These are phyloP conservation scores for Arctocebus calabarensis DNA, from an alignment of 2,797 vertebrate species.

Conservation along the genomic window DNA sequence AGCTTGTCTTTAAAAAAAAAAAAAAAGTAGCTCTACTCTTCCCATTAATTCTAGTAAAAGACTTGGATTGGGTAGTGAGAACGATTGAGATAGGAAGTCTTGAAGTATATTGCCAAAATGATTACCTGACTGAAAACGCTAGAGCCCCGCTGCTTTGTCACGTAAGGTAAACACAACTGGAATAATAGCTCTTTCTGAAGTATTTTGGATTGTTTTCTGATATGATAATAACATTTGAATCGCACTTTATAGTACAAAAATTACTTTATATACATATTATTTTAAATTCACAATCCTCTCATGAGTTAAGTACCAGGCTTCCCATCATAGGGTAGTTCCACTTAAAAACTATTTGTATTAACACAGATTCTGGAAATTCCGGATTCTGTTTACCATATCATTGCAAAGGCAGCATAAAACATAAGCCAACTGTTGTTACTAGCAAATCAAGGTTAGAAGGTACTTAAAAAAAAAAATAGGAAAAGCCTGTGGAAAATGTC, in stretches of 20 bases:
- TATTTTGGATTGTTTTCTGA: neutral
- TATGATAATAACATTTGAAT: neutral
- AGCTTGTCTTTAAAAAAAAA: too few relatives aligned
- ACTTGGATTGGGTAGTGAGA: neutral
- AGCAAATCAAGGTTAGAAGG: neutral
- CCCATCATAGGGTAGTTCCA: neutral
- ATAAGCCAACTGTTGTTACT: neutral
- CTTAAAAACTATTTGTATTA: neutral
- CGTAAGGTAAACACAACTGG: neutral
- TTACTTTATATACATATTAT: neutral
- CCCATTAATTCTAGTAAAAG: neutral
- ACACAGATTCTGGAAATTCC: neutral
- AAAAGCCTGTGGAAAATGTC: conserved; percentile 37
- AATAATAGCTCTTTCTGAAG: neutral
- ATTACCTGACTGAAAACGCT: neutral
- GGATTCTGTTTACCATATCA: neutral
- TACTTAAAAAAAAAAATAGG: conserved; percentile 24
- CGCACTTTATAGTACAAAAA: neutral
- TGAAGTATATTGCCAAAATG: conserved; percentile 3
- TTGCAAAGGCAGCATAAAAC: neutral
- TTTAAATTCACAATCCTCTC: neutral
- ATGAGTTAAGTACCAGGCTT: neutral
- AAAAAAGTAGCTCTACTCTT: neutral
- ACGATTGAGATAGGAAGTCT: neutral
- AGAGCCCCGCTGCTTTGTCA: neutral